Evolutionary conservation across 2,113 vertebrate genomes (phyloP).

Genomic region (Myotis davidii): DNA sequence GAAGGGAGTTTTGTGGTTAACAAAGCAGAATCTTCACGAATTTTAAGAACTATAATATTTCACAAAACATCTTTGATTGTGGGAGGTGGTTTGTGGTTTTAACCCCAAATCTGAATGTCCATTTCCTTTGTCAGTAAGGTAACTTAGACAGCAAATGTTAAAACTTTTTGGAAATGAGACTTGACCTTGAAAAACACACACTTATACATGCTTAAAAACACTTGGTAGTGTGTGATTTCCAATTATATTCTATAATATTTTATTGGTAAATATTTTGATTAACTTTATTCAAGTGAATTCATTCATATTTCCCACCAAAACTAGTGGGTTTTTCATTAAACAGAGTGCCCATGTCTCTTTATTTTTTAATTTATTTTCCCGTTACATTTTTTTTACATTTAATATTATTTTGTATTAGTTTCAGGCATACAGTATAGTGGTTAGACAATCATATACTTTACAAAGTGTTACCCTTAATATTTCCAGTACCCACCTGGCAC

Average conservation of each 20-base stretch:
- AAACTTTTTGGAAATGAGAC: neutral
- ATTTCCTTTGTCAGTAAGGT: neutral
- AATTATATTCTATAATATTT: neutral
- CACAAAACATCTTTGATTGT: slow-evolving; percentile 30
- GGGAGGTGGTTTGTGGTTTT: neutral
- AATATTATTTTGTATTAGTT: neutral
- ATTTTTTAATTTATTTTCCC: neutral
- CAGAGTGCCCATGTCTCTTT: neutral
- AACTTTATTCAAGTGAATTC: neutral
- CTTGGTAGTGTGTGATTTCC: neutral
- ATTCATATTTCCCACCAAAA: neutral
- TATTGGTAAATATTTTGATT: neutral
- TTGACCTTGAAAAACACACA: neutral
- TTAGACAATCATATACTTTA: neutral
- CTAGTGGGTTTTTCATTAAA: neutral
- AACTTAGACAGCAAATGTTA: neutral
- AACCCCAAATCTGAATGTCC: neutral
- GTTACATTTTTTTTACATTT: neutral
- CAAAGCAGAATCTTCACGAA: neutral
- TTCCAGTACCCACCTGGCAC: neutral
- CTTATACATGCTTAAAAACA: neutral
- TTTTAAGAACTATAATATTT: neutral
- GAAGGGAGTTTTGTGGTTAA: neutral
- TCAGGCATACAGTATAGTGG: neutral
- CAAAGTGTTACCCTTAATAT: neutral